Conservation (phyloP, 2,113 vertebrate species). For the Alligator sinensis region DNA sequence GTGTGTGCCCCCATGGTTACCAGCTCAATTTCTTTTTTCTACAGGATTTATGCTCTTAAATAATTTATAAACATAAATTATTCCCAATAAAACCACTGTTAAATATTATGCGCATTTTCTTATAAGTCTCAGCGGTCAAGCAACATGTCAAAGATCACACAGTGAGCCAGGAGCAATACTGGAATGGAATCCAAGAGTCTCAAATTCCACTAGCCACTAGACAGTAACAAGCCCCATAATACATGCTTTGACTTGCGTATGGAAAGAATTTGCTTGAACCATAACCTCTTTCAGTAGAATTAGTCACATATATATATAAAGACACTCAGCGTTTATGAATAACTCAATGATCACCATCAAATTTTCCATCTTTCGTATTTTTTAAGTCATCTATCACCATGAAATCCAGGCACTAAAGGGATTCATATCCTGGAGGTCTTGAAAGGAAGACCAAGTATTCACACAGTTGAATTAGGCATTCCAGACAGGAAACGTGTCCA, state of each 20-base stretch:
- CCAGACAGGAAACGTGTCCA: background rate
- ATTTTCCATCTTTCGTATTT: background rate
- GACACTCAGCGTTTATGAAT: background rate
- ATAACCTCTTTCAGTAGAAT: background rate
- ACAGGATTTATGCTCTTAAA: background rate
- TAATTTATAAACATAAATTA: background rate
- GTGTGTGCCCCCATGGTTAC: background rate
- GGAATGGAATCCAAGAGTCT: background rate
- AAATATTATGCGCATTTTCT: background rate
- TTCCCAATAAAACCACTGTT: background rate
- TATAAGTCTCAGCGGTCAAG: background rate
- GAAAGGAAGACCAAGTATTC: background rate
- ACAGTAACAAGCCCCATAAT: accelerated
- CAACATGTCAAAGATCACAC: background rate
- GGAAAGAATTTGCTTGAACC: background rate
- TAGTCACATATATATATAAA: background rate
- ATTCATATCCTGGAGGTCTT: background rate
- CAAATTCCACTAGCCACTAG: background rate
- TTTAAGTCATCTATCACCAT: background rate
- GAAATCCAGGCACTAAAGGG: background rate
- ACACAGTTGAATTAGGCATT: background rate
- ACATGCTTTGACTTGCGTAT: accelerated
- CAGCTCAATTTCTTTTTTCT: background rate
- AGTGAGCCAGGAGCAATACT: background rate
- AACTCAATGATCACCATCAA: background rate